Base-by-base conservation (phyloP, 2,888 invertebrate genomes). In the Apodemia duryi region DNA sequence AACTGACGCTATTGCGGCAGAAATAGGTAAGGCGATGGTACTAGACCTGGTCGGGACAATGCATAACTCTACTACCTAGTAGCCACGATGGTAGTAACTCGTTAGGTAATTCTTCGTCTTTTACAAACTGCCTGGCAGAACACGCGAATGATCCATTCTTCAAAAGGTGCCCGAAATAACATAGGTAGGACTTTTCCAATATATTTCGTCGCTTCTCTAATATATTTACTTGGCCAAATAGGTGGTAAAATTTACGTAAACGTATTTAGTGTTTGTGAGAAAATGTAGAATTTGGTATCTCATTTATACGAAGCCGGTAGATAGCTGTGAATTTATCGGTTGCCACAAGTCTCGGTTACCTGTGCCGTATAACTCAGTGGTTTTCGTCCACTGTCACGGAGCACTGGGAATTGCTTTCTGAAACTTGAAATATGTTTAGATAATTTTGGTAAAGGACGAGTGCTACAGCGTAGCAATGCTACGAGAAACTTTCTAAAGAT, bases 221-320 rank as follows among this genome's bases (percentile, higher is more conserved):
- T 21, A 21, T 21, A 21, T 21, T 21, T 21, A 21, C 21, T 21
- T 21, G 21, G 21, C 21, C 21, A 21, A 21, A 21, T 21, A 21
- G 21, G 21, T 21, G 21, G 21, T 21, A 21, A 21, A 21, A 21
- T 21, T 21, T 21, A 21, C 21, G 21, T 32, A 29, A 60, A 60
- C 2, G 2, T 13, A 35, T 6, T 54, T 57, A 13, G 28, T 32
- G 4, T 60, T 60, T 13, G 32, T 35, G n/a, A 60, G 57, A 60
- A 60, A 60, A 60, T 60, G 57, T 35, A 60, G 57, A 60, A 60
- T 60, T 60, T 32, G 57, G 57, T 60, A 60, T 60, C 13, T 60
- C 57, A 32, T 60, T 60, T 32, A 35, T 35, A 60, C 57, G 35
- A n/a, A 35, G 57, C 13, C 35, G 13, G 57, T 35, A 60, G 57